Evolutionary conservation across 2,888 invertebrate species (phyloP).

Genomic region (Drosophila yooni): DNA sequence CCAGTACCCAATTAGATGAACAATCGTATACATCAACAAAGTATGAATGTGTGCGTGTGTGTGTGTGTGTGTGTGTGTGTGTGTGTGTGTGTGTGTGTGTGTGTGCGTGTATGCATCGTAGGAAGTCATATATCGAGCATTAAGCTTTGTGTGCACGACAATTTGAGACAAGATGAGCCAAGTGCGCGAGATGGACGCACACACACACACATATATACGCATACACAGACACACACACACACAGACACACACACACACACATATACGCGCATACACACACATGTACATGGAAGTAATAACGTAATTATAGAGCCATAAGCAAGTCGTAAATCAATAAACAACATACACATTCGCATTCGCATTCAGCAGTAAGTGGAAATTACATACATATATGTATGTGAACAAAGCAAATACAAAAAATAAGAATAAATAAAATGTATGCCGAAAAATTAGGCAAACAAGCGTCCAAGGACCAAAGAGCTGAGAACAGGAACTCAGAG

Average conservation of each 20-base stretch:
- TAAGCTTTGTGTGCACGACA: conserved; percentile 62
- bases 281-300: conserved; percentile 63
- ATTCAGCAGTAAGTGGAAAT: conserved; percentile 42
- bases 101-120: conserved; percentile 30
- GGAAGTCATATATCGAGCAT: conserved; percentile 61
- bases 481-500: conserved; percentile 47
- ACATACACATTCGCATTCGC: conserved; percentile 12
- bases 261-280: background rate
- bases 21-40: conserved; percentile 32
- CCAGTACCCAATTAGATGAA: conserved; percentile 54
- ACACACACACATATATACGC: background rate
- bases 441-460: conserved; percentile 33
- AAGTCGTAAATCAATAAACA: conserved; percentile 75
- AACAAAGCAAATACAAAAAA: conserved; percentile 14
- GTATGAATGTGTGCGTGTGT: conserved; percentile 1
- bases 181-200: conserved; percentile 9
- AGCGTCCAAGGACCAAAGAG: background rate
- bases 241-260: background rate
- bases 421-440: conserved; percentile 28
- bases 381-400: conserved; percentile 31
- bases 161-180: conserved; percentile 44
- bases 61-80: background rate
- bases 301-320: conserved; percentile 75
- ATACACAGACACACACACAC: conserved; percentile 5
- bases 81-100: conserved; percentile 5